Evolutionary conservation across 1,140 invertebrate genomes (phyloP), one percentile per base, ranked within the genome.

Genomic region (Scylla paramamosain): DNA sequence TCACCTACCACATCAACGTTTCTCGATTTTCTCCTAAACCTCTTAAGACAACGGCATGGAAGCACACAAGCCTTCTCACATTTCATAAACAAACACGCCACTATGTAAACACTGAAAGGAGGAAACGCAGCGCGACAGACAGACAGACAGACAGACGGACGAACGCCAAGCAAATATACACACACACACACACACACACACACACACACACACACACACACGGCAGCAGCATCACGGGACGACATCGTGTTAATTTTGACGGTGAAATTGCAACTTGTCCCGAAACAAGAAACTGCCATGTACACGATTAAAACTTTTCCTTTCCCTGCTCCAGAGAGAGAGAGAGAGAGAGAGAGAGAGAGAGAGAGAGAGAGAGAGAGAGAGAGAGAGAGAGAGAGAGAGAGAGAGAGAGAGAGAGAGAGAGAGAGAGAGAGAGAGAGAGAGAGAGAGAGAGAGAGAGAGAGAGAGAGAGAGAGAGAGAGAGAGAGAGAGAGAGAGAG

Each of bases 281-380:
- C 16, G 45, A 67, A 48, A 67, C 46, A 91, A 59, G 89, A 91
- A 91, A 91, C 46, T 91, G 89, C 29, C 89, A n/a, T n/a, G n/a
- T 59, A 52, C 48, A 31, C 89, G 89, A 91, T 91, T 91, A 91
- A 91, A 91, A 91, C 89, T 91, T 91, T 91, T 52, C 59, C 59
- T 16, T 25, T 67, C 20, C 59, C 59, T 25, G 3, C 59, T 25
- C 59, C 20, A 10, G 8, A 67, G 59, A 67, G 59, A 67, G 59
- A 67, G 59, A 67, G 59, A 67, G 59, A 67, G 59, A 67, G 20
- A 25, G 20, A 67, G 59, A 67, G 59, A 67, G 59, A 67, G 59
- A 67, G 59, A 48, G 46, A 48, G 46, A 48, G 46, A 48, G 46
- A 48, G 46, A 48, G n/a, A 48, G 46, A 48, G 46, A 48, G 46